A percentile compares a stretch with the other conserved stretches of the same genome.
phyloP scores from a whole-genome alignment of 2,797 vertebrate genomes.

The Morelia viridis region DNA sequence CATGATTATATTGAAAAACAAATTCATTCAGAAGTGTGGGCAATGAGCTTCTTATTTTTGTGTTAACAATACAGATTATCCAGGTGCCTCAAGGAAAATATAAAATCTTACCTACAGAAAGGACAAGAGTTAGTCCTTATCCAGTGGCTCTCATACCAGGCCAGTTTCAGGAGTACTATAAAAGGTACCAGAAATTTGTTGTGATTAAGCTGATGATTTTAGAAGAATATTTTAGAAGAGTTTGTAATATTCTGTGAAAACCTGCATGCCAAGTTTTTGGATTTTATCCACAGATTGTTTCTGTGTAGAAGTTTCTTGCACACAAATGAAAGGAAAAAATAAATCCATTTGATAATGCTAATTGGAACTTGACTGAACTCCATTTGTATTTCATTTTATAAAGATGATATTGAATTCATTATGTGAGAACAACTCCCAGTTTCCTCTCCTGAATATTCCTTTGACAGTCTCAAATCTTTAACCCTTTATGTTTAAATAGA shows the following conservation, averaged over 20 bases:
- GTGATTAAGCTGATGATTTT: not conserved
- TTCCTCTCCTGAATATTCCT: not conserved
- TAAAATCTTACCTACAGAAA: constrained; percentile 89
- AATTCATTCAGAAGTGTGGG: not conserved
- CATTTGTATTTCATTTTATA: not conserved
- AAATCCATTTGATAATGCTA: not conserved
- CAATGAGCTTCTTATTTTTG: constrained; percentile 40
- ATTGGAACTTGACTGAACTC: not conserved
- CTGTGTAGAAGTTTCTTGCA: not conserved
- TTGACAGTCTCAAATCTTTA: not conserved
- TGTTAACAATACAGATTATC: constrained; percentile 82
- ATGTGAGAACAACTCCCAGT: not conserved
- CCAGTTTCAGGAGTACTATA: constrained; percentile 99
- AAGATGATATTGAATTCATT: not conserved
- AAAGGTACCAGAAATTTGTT: constrained; percentile 79
- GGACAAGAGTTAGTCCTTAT: constrained; percentile 92
- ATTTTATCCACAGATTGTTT: not conserved
- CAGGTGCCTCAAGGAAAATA: constrained; percentile 97
- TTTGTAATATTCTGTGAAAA: not conserved
- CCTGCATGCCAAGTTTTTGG: not conserved
- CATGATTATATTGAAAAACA: not conserved
- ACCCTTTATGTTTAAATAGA: not conserved
- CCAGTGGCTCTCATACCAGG: constrained; percentile 98
- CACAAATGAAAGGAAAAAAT: not conserved
- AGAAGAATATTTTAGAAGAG: not conserved